phyloP scores from a whole-genome alignment of 53 echinoderm and acorn worm species.

The Holothuria leucospilota region DNA sequence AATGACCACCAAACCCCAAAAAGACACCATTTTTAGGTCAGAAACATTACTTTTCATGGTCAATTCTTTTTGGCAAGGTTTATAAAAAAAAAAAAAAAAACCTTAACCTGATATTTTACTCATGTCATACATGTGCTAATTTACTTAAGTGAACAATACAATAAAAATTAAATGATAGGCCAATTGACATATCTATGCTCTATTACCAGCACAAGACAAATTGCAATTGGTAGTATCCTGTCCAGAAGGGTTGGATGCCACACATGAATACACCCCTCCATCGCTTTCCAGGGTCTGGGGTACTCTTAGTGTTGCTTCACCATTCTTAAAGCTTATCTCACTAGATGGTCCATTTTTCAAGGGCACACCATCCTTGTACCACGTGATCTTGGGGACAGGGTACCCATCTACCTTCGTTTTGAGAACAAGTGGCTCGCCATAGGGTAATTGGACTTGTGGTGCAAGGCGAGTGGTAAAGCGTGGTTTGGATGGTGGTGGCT shows the following conservation, averaged over 20 bases:
- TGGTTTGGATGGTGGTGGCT: constrained; percentile 47
- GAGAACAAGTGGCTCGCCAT: constrained; percentile 71
- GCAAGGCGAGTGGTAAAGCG: constrained; percentile 21
- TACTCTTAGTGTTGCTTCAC: constrained; percentile 6
- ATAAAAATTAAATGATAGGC: too few relatives aligned
- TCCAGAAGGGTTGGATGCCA: constrained; percentile 80
- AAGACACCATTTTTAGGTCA: too few relatives aligned
- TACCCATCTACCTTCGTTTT: constrained; percentile 75
- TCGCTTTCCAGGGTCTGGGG: constrained; percentile 58
- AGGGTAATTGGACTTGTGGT: constrained; percentile 63
- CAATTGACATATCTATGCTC: background rate
- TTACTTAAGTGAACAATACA: too few relatives aligned
- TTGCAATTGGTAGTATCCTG: constrained; percentile 71
- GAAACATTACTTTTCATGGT: too few relatives aligned
- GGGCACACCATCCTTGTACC: constrained; percentile 88
- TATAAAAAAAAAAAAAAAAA: too few relatives aligned
- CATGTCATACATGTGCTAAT: too few relatives aligned
- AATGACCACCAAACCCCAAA: too few relatives aligned
- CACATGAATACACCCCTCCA: constrained; percentile 74
- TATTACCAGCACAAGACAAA: constrained; percentile 70
- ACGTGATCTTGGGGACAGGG: constrained; percentile 74
- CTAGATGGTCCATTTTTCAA: constrained; percentile 69
- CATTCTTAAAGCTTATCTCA: constrained; percentile 53
- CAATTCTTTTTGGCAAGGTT: too few relatives aligned
- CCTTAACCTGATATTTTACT: too few relatives aligned